Evolutionary conservation across 2,113 vertebrate genomes (phyloP), one percentile per base, ranked within the genome.

Genomic region (Phaethornis superciliosus): DNA sequence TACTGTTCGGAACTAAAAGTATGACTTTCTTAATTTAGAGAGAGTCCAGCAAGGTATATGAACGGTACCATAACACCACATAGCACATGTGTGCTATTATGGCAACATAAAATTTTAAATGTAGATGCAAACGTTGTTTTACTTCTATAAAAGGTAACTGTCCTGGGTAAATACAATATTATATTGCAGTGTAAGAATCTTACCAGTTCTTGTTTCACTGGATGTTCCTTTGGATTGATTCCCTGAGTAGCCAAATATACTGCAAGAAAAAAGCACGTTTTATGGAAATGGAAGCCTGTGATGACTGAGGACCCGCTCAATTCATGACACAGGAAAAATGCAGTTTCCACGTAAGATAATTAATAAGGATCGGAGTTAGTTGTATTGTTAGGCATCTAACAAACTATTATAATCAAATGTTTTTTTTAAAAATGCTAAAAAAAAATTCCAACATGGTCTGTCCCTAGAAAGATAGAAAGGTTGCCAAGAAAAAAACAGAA

Each of bases 201-300:
- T 97, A 99, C 99, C 98, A 99, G 88, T 79, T 99, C 99, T 82
- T 99, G 98, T 97, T 99, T 99, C 93, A 99, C 98, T 84, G 98
- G 98, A 96, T 99, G 99, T 20, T 99, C 99, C 96, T 99, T 99
- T 35, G 99, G 99, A 97, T 99, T 99, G 74, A 99, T 87, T 93
- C 99, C 99, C 96, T 99, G 98, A 81, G 99, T 99, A 70, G 99
- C 98, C 98, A 99, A 97, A 81, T 99, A 99, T 92, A 99, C 99
- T 99, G 89, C 2, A 94, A 97, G 37, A 85, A 84, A 58, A 83
- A 56, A 56, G 56, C 14, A 65, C 12, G 0, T 1, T 71, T 40
- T 76, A 81, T 81, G 65, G 6, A 94, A 92, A 68, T 21, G 19
- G 23, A 92, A 79, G 23, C 28, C 24, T 77, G 37, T 23, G 33